Conservation (phyloP, 2,888 invertebrate species). For the Drosophila antonietae region DNA sequence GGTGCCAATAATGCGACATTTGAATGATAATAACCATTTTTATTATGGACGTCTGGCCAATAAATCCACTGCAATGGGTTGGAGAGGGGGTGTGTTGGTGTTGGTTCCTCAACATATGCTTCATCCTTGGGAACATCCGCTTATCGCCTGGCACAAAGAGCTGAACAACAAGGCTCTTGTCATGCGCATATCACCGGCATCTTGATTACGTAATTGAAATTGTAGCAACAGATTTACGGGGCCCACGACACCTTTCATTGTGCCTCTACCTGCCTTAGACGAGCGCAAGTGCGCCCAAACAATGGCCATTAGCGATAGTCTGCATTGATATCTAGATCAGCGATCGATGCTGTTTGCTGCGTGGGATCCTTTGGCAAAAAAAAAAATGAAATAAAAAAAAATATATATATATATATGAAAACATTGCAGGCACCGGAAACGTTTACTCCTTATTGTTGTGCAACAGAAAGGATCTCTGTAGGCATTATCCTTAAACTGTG, state of each 20-base stretch:
- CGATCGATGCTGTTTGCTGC: conserved; percentile 35
- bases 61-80: conserved; percentile 45
- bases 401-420: no score
- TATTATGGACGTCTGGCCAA: conserved; percentile 64
- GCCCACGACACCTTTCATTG: conserved; percentile 47
- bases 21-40: conserved; percentile 72
- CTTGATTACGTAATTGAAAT: conserved; percentile 74
- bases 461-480: conserved; percentile 13
- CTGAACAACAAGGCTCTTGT: conserved; percentile 7
- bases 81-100: not conserved
- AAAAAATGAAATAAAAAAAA: not conserved
- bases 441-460: conserved; percentile 38
- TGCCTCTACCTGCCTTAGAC: not conserved
- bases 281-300: conserved; percentile 45
- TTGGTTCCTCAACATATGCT: conserved; percentile 19
- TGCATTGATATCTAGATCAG: conserved; percentile 36
- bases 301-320: conserved; percentile 26
- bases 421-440: conserved; percentile 46
- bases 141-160: conserved; percentile 49
- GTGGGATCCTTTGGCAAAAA: conserved; percentile 47
- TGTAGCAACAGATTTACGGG: conserved; percentile 45
- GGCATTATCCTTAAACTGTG: conserved; percentile 13
- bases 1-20: conserved; percentile 63
- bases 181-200: conserved; percentile 24
- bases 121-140: conserved; percentile 53